Conservation (phyloP, 2,888 invertebrate species). For the Macrosiphum euphorbiae region DNA sequence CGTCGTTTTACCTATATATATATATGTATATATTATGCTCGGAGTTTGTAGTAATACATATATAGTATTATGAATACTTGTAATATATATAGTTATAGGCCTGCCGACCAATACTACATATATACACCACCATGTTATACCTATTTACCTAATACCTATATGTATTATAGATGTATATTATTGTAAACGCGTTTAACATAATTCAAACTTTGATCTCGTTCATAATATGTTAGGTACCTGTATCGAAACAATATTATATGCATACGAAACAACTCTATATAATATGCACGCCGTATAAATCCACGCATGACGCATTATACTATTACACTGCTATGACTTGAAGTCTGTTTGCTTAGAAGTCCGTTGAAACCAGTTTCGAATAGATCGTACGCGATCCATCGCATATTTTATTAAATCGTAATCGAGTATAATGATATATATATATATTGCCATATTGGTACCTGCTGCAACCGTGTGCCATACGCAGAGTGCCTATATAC, state of each 20-base stretch:
- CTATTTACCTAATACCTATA: background rate
- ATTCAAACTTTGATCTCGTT: slow-evolving; percentile 10
- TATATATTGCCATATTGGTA: background rate
- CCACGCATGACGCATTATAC: background rate
- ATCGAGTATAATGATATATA: background rate
- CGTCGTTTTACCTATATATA: background rate
- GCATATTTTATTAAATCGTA: background rate
- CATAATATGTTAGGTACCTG: background rate
- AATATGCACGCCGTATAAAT: background rate
- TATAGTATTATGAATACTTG: background rate
- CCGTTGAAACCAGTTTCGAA: slow-evolving; percentile 9
- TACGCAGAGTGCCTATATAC: background rate
- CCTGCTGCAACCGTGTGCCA: background rate
- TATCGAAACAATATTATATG: background rate
- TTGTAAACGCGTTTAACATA: background rate
- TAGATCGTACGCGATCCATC: background rate
- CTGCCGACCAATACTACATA: background rate
- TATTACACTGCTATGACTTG: slow-evolving; percentile 17
- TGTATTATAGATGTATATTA: background rate
- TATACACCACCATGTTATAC: background rate
- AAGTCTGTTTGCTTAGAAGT: slow-evolving; percentile 35
- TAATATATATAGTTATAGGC: background rate
- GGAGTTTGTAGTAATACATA: background rate
- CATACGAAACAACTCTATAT: background rate
- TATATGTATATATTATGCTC: background rate